These are phyloP conservation scores for Pharmacophagus antenor DNA, from an alignment of 2,888 invertebrate genomes.

Conservation along the genomic window DNA sequence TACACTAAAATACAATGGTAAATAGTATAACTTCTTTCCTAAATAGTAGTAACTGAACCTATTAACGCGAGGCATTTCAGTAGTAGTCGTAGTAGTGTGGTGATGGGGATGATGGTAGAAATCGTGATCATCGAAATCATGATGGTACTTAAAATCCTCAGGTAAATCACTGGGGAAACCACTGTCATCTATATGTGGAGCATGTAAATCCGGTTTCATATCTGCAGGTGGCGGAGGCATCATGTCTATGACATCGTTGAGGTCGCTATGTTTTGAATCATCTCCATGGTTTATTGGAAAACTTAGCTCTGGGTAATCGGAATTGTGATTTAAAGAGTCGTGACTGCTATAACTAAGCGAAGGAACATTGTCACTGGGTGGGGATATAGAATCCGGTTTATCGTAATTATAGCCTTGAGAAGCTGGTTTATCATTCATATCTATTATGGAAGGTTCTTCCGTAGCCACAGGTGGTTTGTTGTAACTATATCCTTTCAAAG, in stretches of 20 bases:
- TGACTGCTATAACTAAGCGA: slow-evolving; percentile 42
- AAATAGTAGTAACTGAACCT: slow-evolving; percentile 88
- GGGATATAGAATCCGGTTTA: slow-evolving; percentile 46
- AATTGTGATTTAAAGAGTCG: slow-evolving; percentile 44
- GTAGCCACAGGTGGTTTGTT: slow-evolving; percentile 57
- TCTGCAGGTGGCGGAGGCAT: slow-evolving; percentile 52
- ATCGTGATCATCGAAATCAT: slow-evolving; percentile 63
- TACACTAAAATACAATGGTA: slow-evolving; percentile 88
- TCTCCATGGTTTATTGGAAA: slow-evolving; percentile 54
- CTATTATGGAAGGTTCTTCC: slow-evolving; percentile 44
- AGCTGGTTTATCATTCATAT: slow-evolving; percentile 43
- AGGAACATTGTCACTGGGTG: slow-evolving; percentile 32
- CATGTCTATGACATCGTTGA: slow-evolving; percentile 58
- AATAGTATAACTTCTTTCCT: slow-evolving; percentile 87
- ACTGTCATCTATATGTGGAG: slow-evolving; percentile 41
- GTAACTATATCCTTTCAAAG: slow-evolving; percentile 62
- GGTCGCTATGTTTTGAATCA: slow-evolving; percentile 45
- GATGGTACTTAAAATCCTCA: slow-evolving; percentile 63
- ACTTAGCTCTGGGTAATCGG: slow-evolving; percentile 62
- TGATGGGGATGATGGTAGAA: slow-evolving; percentile 60
- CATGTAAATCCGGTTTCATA: slow-evolving; percentile 46
- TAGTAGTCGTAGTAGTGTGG: slow-evolving; percentile 65
- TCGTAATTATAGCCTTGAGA: slow-evolving; percentile 55
- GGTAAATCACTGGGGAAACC: slow-evolving; percentile 72
- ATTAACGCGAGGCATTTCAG: slow-evolving; percentile 81